Conservation (phyloP, 2,113 vertebrate species). For the Heloderma charlesbogerti region DNA sequence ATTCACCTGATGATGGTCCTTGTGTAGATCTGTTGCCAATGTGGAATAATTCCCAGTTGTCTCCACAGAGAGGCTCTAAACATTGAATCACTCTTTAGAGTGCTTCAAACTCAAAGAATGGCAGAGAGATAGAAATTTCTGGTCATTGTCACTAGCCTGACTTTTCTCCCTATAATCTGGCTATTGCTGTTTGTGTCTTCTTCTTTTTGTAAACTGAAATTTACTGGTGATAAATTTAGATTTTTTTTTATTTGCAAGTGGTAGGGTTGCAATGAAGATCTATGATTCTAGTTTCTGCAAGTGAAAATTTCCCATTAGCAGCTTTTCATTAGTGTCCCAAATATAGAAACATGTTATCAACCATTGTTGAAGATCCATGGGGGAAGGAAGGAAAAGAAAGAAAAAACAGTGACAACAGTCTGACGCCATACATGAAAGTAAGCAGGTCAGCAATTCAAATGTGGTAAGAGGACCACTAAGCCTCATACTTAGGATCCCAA, state of each 20-base stretch:
- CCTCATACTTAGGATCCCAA: background rate
- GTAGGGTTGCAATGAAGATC: background rate
- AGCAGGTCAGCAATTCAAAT: background rate
- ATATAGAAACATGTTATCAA: background rate
- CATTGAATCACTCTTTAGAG: background rate
- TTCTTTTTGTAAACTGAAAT: background rate
- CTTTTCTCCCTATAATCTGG: background rate
- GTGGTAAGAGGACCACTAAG: background rate
- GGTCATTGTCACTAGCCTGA: background rate
- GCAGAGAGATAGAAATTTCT: background rate
- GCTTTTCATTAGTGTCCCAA: background rate
- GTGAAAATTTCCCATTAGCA: background rate
- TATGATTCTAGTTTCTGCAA: background rate
- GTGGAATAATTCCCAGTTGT: background rate
- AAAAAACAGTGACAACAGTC: background rate
- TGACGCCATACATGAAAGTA: background rate
- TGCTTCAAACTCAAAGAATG: background rate
- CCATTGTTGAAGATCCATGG: background rate
- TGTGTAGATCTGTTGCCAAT: background rate
- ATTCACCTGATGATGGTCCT: too few species aligned
- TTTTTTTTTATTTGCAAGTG: background rate
- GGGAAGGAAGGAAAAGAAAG: background rate
- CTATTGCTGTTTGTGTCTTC: background rate
- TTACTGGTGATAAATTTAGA: background rate
- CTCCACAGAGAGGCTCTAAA: background rate